Evolutionary conservation across 1,140 invertebrate genomes (phyloP), one percentile per base, ranked within the genome.

Genomic region (Nixonia krombeini): DNA sequence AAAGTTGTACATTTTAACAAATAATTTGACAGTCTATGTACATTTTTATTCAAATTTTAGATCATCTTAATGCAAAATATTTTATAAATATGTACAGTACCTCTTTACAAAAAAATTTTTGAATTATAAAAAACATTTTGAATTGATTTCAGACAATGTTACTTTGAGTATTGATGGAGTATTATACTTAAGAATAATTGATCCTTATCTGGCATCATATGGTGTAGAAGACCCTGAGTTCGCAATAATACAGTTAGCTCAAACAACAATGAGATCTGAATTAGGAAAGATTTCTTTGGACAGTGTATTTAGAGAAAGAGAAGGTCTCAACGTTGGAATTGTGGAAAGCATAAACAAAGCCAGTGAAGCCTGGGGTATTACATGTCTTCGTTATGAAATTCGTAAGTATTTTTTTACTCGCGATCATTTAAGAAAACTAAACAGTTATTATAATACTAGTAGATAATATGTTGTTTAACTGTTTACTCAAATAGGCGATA

Each of bases 171-270:
- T 99, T 77, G 98, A 99, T 87, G 98, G 97, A 68, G 97, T 99
- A 8, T 87, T 99, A 13, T 99, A 99, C 85, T 89, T 99, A 49
- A 88, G 93, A 81, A 94, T 99, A 68, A 87, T 95, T 51, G 93
- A 99, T 87, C 92, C 98, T 10, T 99, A 98, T 81, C 78, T 90
- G 71, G 93, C 97, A 41, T 98, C 96, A 59, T 99, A 99, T 87
- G 98, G 98, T 21, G 97, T 99, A 16, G 97, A 99, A 87, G 98
- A 99, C 88, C 96, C 97, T 10, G 97, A 99, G 86, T 99, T 98
- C 90, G 98, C 98, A 2, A 96, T 99, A 47, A 99, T 96, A 29
- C 98, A 99, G 83, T 86, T 99, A 29, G 98, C 98, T 0, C 98
- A 99, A 87, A 99, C 98, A 0, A 99, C 98, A 7, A 99, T 99